These are phyloP conservation scores for Drosophila limbata DNA, from an alignment of 2,888 invertebrate genomes.

Conservation along the genomic window DNA sequence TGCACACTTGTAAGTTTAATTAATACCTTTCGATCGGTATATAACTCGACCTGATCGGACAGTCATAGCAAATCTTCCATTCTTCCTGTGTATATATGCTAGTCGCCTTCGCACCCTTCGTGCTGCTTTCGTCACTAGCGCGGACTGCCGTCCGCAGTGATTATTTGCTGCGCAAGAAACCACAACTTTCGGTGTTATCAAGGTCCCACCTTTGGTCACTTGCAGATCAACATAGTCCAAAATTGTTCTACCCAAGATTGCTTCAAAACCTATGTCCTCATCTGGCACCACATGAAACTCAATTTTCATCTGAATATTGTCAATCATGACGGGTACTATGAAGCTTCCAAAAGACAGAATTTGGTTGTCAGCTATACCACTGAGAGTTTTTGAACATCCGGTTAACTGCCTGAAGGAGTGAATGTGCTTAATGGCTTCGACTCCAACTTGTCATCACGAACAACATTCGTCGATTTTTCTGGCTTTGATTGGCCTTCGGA, in stretches of 20 bases:
- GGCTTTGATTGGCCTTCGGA: neutral
- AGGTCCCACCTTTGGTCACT: neutral
- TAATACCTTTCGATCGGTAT: no score
- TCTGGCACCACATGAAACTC: slow-evolving; percentile 1
- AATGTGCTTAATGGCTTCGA: slow-evolving; percentile 6
- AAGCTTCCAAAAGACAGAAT: neutral
- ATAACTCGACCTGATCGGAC: no score
- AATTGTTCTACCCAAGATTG: neutral
- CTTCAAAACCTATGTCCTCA: neutral
- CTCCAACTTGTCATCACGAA: no score
- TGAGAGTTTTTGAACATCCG: neutral
- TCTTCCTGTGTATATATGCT: no score
- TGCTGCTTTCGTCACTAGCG: no score
- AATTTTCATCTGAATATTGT: neutral
- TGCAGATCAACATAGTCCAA: neutral
- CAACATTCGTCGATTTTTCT: no score
- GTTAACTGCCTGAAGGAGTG: neutral
- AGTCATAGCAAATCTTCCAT: no score
- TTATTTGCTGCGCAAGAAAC: neutral
- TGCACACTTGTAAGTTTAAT: no score
- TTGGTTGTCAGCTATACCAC: neutral
- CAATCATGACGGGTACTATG: neutral
- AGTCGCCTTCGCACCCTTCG: no score
- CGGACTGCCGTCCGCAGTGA: no score
- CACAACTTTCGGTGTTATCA: neutral